Percentiles rank a stretch among this genome's conserved stretches.
phyloP scores from a whole-genome alignment of 2,797 vertebrate genomes.

The Neoniphon sammara region DNA sequence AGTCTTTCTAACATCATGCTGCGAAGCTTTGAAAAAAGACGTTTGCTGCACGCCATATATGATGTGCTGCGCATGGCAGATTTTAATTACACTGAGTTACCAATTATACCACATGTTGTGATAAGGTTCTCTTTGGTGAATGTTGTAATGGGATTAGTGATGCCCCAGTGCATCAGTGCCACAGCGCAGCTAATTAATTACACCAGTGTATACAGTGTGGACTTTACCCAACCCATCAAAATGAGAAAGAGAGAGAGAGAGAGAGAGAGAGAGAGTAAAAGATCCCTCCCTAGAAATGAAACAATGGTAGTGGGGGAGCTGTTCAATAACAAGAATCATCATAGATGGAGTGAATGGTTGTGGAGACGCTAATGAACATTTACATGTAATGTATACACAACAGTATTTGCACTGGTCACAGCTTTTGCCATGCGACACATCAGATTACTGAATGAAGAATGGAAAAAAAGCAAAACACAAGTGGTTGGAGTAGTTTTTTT shows the following conservation, averaged over 20 bases:
- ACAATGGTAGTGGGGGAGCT: background rate
- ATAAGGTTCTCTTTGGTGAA: conserved; percentile 28
- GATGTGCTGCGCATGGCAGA: background rate
- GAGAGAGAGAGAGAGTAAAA: background rate
- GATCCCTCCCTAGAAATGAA: background rate
- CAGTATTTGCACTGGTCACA: too few relatives aligned
- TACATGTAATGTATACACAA: too few relatives aligned
- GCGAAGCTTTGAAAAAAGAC: background rate
- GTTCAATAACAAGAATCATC: background rate
- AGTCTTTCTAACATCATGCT: background rate
- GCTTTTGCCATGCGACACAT: too few relatives aligned
- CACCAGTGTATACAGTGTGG: background rate
- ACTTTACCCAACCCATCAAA: background rate
- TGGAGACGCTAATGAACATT: too few relatives aligned
- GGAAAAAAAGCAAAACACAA: too few relatives aligned
- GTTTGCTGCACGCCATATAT: background rate
- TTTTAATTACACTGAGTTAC: conserved; percentile 42
- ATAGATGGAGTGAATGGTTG: background rate
- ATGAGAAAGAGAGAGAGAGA: background rate
- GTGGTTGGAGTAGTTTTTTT: too few relatives aligned
- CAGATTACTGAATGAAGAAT: too few relatives aligned
- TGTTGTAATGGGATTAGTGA: conserved; percentile 34
- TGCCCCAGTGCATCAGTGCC: background rate
- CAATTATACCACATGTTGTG: conserved; percentile 28
- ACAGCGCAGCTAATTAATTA: conserved; percentile 18